Evolutionary conservation across 2,888 invertebrate species (phyloP), one percentile per base, ranked within the genome.

Genomic region (Acleris literana): DNA sequence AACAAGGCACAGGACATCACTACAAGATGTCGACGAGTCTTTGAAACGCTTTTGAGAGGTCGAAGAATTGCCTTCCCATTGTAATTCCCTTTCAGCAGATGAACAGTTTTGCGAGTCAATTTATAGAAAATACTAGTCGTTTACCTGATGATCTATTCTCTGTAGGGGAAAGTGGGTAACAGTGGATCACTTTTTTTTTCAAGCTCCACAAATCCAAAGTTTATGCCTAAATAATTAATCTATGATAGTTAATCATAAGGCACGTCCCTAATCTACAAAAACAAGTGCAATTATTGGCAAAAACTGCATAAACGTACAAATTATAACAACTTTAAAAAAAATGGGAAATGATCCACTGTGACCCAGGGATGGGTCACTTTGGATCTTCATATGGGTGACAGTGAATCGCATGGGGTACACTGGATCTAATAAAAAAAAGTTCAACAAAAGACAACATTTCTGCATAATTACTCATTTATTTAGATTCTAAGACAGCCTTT

Each of bases 341-440:
- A n/a, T 57, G 58, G 17, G 63, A 62, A 67, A 57, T 51, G 44
- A 67, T 67, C 53, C 67, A 62, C 62, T 67, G 67, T 58, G 54
- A 53, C 58, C 67, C 67, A 20, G 5, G 55, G 48, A 53, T 48
- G 64, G 60, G 59, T 64, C 60, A 65, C 51, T 55, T 61, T 61
- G 65, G 55, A 60, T 65, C 57, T 51, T 18, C 44, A n/a, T 53
- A 57, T 20, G 57, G 57, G 64, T 56, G 57, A 64, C 64, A 64
- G 57, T 25, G 64, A 61, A 61, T 60, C 60, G n/a, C 20, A 11
- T 57, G 46, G 20, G n/a, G 25, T n/a, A 46, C 22, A 57, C 25
- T 52, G 22, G 16, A 57, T 44, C 43, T 49, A 43, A 57, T 51
- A 20, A 48, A 56, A 57, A 48, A 51, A 63, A 39, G 17, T 22